Conservation (phyloP, 2,113 vertebrate species). For the Antechinus flavipes region DNA sequence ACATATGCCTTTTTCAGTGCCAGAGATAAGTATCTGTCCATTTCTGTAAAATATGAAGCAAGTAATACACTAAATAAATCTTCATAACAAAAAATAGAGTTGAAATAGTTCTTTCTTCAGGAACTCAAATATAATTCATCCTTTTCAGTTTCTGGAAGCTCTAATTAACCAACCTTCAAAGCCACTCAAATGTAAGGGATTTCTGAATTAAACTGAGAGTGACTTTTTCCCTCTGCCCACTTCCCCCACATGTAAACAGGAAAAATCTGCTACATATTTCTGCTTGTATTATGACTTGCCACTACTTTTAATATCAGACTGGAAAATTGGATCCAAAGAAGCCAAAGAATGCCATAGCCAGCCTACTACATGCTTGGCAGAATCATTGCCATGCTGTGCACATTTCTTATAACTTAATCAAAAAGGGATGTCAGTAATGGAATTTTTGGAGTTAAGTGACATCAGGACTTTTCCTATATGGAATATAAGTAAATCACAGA, state of each 20-base stretch:
- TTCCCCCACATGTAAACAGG: background rate
- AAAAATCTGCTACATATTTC: background rate
- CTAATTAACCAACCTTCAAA: constrained; percentile 40
- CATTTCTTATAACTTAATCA: background rate
- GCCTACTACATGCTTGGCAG: background rate
- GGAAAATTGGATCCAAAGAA: constrained; percentile 21
- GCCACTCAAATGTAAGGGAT: constrained; percentile 49
- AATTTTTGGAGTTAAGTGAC: background rate
- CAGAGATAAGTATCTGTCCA: background rate
- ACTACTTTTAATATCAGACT: background rate
- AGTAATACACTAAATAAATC: background rate
- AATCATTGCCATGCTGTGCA: background rate
- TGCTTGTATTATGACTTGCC: constrained; percentile 4
- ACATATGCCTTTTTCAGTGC: constrained; percentile 22
- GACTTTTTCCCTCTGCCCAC: constrained; percentile 32
- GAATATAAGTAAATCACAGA: constrained; percentile 2
- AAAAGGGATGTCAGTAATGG: background rate
- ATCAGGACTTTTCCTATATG: background rate
- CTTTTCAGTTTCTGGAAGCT: constrained; percentile 31
- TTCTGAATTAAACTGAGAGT: constrained; percentile 41
- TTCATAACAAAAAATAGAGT: constrained; percentile 40
- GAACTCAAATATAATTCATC: constrained; percentile 58
- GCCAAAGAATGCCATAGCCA: background rate
- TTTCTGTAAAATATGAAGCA: constrained; percentile 25
- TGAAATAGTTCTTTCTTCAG: constrained; percentile 43